Conservation (phyloP, 2,888 invertebrate genomes). For the Parnassius glacialis region DNA sequence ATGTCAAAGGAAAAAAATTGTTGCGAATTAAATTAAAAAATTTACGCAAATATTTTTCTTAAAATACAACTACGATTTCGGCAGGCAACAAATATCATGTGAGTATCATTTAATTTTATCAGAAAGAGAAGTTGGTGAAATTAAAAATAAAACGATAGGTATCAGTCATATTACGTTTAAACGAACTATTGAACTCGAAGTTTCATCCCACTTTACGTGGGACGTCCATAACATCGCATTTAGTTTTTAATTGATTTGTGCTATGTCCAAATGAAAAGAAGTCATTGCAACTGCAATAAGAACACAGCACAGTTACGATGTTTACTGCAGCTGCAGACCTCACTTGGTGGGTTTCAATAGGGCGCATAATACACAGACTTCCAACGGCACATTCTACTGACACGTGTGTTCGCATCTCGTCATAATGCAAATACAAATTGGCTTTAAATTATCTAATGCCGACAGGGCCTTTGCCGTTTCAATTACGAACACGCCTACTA, state of each 20-base stretch:
- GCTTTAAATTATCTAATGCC: constrained; percentile 52
- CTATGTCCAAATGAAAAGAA: constrained; percentile 2
- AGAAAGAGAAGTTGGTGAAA: not conserved
- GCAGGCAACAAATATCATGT: too few species aligned
- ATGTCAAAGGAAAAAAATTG: not conserved
- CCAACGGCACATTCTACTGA: not conserved
- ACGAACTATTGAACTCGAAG: too few species aligned
- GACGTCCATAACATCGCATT: too few species aligned
- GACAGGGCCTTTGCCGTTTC: not conserved
- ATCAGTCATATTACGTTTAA: not conserved
- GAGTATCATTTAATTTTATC: not conserved
- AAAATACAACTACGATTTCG: too few species aligned
- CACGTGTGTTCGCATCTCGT: constrained; percentile 26
- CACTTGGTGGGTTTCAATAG: constrained; percentile 19
- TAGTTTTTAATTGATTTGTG: too few species aligned
- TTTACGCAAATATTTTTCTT: too few species aligned
- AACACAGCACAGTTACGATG: constrained; percentile 2
- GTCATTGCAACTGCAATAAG: constrained; percentile 10
- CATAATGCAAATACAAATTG: constrained; percentile 56
- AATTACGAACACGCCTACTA: constrained; percentile 23
- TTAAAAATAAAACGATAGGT: not conserved
- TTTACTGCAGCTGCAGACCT: constrained; percentile 14
- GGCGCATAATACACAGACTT: not conserved
- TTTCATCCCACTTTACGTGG: too few species aligned
- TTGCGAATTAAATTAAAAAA: too few species aligned